A percentile compares a stretch with the other conserved stretches of the same genome.
Evolutionary conservation across 2,113 vertebrate genomes (phyloP).

Genomic region (Rafetus swinhoei): DNA sequence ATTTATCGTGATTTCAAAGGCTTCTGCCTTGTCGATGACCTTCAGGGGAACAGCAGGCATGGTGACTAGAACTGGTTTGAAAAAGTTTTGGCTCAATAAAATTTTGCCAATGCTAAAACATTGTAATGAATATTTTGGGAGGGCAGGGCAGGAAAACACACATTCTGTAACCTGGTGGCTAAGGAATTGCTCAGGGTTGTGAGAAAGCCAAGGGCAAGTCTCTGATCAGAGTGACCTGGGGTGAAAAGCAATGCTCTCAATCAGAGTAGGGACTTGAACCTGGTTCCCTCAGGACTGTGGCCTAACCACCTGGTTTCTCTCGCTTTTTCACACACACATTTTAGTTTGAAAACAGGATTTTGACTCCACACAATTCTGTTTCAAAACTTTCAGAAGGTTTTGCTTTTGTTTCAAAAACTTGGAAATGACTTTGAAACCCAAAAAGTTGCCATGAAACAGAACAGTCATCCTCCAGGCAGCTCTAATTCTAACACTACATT

Average conservation of each 20-base stretch:
- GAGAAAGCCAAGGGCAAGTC: neutral
- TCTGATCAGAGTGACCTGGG: neutral
- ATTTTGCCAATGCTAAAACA: neutral
- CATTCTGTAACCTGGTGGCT: neutral
- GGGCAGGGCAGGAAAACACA: neutral
- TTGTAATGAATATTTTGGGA: neutral
- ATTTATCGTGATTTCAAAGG: neutral
- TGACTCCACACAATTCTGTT: neutral
- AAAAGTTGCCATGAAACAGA: neutral
- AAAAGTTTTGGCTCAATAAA: neutral
- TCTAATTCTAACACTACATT: neutral
- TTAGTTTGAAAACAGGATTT: accelerated
- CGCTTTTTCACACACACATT: neutral
- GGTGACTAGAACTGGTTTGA: neutral
- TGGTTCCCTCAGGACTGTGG: neutral
- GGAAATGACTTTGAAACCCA: neutral
- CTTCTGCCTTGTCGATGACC: constrained; percentile 26
- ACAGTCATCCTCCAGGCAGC: neutral
- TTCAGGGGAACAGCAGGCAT: neutral
- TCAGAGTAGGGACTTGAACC: neutral
- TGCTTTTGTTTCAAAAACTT: neutral
- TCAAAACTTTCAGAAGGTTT: neutral
- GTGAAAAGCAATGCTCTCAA: neutral
- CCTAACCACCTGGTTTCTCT: neutral
- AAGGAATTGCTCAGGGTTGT: neutral